Conservation (phyloP, 2,113 vertebrate genomes). For the Cheilinus undulatus region DNA sequence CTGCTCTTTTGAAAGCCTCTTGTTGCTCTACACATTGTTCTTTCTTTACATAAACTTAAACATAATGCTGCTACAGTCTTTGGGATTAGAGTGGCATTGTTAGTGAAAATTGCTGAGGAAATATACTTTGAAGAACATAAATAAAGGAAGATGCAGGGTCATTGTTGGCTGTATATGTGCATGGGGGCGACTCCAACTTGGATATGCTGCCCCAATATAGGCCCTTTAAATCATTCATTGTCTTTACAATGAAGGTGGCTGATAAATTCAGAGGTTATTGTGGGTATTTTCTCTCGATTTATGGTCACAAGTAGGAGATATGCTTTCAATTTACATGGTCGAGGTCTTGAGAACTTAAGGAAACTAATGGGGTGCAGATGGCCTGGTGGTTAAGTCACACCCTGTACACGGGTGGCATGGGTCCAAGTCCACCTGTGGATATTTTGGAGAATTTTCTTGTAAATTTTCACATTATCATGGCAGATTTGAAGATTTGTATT, state of each 20-base stretch:
- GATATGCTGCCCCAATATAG: not conserved
- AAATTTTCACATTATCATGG: no score
- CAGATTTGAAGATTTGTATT: no score
- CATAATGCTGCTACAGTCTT: not conserved
- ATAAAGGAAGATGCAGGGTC: constrained; percentile 4
- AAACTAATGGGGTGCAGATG: no score
- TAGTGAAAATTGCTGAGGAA: constrained; percentile 14
- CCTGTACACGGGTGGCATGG: no score
- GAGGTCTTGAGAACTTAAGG: no score
- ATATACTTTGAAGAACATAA: not conserved
- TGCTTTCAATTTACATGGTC: no score
- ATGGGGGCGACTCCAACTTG: not conserved
- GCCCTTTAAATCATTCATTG: not conserved
- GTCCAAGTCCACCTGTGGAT: no score
- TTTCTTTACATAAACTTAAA: not conserved
- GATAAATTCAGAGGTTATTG: not conserved
- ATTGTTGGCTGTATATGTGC: not conserved
- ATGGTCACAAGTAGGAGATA: no score
- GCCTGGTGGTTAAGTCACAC: no score
- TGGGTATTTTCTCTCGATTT: no score
- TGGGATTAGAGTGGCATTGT: constrained; percentile 1
- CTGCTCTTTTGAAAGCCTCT: constrained; percentile 6
- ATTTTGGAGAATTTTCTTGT: no score
- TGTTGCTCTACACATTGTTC: not conserved
- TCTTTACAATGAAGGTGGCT: not conserved